A percentile compares a stretch with the other conserved stretches of the same genome.
Conservation (phyloP, 1,140 invertebrate genomes). For the Drosophila bifasciata region DNA sequence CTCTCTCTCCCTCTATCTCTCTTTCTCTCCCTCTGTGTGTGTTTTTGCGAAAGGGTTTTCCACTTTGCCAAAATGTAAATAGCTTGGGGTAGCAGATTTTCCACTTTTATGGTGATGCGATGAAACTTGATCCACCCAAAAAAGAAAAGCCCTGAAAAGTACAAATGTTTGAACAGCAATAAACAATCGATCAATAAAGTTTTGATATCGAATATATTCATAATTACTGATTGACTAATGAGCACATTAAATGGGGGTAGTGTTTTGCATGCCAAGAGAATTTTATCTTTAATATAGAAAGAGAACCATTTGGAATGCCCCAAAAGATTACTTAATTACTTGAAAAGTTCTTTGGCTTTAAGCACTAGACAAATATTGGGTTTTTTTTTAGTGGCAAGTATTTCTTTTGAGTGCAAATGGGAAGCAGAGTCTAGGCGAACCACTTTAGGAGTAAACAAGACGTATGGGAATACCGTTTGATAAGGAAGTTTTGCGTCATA, state of each 20-base stretch:
- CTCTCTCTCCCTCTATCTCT: no score
- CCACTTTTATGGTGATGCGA: conserved; percentile 1
- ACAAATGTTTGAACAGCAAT: no score
- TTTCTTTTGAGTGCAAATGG: not conserved
- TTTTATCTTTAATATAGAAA: no score
- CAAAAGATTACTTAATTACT: no score
- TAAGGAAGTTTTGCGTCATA: conserved; percentile 11
- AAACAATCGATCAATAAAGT: no score
- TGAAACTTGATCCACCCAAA: not conserved
- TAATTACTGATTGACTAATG: no score
- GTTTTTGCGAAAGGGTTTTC: conserved; percentile 1
- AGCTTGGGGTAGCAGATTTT: conserved; percentile 3
- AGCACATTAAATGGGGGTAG: no score
- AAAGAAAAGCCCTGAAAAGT: not conserved
- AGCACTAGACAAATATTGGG: not conserved
- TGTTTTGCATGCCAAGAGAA: no score
- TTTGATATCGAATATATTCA: no score
- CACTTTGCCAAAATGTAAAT: conserved; percentile 16
- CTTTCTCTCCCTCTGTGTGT: no score
- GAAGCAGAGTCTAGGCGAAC: not conserved
- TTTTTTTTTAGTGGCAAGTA: not conserved
- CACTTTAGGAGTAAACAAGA: not conserved
- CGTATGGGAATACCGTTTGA: conserved; percentile 8
- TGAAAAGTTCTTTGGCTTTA: no score
- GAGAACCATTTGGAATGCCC: no score